Evolutionary conservation across 2,113 vertebrate genomes (phyloP), one percentile per base, ranked within the genome.

Genomic region (Tretioscincus oriximinensis): DNA sequence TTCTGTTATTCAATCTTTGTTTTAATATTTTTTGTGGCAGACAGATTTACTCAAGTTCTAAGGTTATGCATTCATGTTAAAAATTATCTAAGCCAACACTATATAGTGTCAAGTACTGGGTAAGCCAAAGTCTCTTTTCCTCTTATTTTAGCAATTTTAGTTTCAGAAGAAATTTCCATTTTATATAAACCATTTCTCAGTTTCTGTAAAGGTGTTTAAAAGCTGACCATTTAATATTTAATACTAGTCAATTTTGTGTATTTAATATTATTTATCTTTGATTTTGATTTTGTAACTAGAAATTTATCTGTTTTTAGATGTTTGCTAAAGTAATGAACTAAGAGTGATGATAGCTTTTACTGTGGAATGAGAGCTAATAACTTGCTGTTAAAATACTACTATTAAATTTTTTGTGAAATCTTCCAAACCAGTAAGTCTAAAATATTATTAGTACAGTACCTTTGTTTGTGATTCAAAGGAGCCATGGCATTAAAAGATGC

Each of bases 11-110:
- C 86, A 81, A 86, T 77, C 77, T 86, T 88, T 51, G 6, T 31
- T 7, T 75, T 54, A n/a, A 64, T 58, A 58, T 7, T 28, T n/a
- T n/a, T 65, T 65, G 63, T 24, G 21, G 7, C 24, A 24, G 61
- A 9, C 21, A 63, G 24, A 63, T 6, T 63, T 63, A 63, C 61
- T 26, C 9, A 8, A 26, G 61, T 3, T 58, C 14, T 58, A 18
- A 58, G 54, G 54, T 14, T 14, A 4, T 51, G 49, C 9, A 14
- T 71, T 63, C 10, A 61, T 71, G 77, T 63, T 71, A 61, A 79
- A 70, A 26, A 45, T 31, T 83, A 82, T 51, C 77, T 84, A 14
- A 49, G 66, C 76, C 21, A 35, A 82, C 47, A 76, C 69, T 83
- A 35, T 49, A 20, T 58, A 47, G 73, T 66, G 21, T 18, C 61